These are phyloP conservation scores for Synchiropus splendidus DNA, from an alignment of 2,113 vertebrate genomes.

Conservation along the genomic window DNA sequence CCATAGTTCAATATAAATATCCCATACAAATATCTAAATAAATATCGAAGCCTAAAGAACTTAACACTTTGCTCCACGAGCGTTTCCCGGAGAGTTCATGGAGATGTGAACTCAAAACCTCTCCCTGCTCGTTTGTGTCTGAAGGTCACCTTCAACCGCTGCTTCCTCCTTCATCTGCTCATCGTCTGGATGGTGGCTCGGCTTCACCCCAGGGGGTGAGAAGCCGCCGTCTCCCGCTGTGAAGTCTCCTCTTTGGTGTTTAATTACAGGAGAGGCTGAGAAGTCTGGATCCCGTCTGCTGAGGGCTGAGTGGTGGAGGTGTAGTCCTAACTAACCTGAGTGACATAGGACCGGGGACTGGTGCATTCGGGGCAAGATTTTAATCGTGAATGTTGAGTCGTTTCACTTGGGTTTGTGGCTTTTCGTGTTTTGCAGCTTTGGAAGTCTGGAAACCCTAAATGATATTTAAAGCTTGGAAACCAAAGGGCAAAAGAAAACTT, in stretches of 20 bases:
- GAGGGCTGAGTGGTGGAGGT: conserved; percentile 7
- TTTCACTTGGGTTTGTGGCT: not conserved
- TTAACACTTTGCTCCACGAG: not conserved
- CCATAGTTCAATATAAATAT: too few relatives aligned
- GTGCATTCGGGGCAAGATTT: not conserved
- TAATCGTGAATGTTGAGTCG: too few relatives aligned
- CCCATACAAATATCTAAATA: too few relatives aligned
- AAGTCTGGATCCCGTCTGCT: conserved; percentile 36
- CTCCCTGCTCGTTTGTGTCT: conserved; percentile 4
- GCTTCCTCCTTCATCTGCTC: conserved; percentile 31
- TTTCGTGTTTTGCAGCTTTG: not conserved
- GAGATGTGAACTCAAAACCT: conserved; percentile 3
- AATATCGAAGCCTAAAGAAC: too few relatives aligned
- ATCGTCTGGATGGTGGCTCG: conserved; percentile 28
- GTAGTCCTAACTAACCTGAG: conserved; percentile 9
- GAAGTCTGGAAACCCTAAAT: too few relatives aligned
- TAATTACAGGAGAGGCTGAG: conserved; percentile 66
- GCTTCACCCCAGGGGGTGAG: conserved; percentile 36
- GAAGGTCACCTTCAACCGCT: conserved; percentile 21
- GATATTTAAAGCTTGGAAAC: too few relatives aligned
- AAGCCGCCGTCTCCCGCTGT: conserved; percentile 34
- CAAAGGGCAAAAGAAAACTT: too few relatives aligned
- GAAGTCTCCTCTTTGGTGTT: conserved; percentile 44
- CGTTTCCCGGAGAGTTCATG: not conserved
- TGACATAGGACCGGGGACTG: not conserved